Percentiles rank a stretch among this genome's conserved stretches.
phyloP scores from a whole-genome alignment of 1,140 invertebrate genomes.

The Temnothorax longispinosus region DNA sequence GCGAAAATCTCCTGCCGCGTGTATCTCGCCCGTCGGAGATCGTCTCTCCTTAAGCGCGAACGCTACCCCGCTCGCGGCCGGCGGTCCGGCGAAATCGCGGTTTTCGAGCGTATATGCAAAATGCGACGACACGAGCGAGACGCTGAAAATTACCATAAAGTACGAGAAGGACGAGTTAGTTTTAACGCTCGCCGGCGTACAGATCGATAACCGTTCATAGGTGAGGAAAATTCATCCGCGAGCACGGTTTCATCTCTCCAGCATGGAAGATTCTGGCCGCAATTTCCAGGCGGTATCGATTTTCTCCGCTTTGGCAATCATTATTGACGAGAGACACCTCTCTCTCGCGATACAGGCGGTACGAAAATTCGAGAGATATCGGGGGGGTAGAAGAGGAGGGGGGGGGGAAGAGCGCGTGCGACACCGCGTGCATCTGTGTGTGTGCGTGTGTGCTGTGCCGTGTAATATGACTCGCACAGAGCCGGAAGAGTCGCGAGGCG shows the following conservation, averaged over 20 bases:
- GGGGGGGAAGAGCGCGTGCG: constrained; percentile 19
- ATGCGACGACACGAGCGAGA: constrained; percentile 22
- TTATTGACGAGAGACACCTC: constrained; percentile 47
- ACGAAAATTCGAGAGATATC: constrained; percentile 41
- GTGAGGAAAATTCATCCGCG: constrained; percentile 58
- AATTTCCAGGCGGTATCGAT: constrained; percentile 53
- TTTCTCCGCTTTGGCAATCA: constrained; percentile 43
- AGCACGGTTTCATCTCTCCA: constrained; percentile 34
- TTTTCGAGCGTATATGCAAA: not conserved
- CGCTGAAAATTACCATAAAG: constrained; percentile 39
- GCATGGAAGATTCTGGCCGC: constrained; percentile 37
- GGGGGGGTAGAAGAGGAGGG: not conserved
- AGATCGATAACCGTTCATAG: constrained; percentile 56
- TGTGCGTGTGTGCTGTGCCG: not conserved
- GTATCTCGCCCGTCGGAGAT: not conserved
- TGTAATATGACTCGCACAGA: not conserved
- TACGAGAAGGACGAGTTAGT: constrained; percentile 34
- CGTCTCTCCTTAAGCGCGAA: not conserved
- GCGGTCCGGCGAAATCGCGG: not conserved
- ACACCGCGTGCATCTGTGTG: not conserved
- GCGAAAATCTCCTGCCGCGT: not conserved
- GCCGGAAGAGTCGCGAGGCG: constrained; percentile 4
- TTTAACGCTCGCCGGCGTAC: constrained; percentile 34
- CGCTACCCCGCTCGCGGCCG: not conserved
- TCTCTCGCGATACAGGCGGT: constrained; percentile 41